Conservation (phyloP, 2,113 vertebrate species). For the Grus americana region DNA sequence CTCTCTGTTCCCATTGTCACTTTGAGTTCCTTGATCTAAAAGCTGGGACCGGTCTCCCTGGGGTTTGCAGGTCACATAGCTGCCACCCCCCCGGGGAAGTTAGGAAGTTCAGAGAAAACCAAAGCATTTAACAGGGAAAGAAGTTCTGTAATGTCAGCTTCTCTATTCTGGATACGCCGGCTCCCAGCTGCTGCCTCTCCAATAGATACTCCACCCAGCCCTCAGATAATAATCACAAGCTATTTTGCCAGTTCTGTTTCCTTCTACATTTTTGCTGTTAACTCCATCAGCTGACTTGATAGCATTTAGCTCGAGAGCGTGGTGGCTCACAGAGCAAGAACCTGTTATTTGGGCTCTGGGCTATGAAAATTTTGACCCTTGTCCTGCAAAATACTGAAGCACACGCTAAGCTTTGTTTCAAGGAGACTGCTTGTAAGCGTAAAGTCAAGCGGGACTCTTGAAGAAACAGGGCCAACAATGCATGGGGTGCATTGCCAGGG, state of each 20-base stretch:
- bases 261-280: conserved; percentile 64
- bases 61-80: not conserved
- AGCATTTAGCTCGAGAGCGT: not conserved
- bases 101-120: conserved; percentile 42
- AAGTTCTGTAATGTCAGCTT: conserved; percentile 48
- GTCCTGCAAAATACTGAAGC: not conserved
- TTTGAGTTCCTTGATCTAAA: conserved; percentile 3
- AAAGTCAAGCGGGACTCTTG: not conserved
- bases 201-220: conserved; percentile 62
- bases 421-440: not conserved
- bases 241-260: conserved; percentile 27
- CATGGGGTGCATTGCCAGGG: fast-evolving
- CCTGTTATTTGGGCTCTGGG: not conserved
- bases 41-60: not conserved
- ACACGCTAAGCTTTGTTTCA: not conserved
- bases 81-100: not conserved
- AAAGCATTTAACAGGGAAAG: not conserved
- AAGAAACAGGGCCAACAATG: not conserved
- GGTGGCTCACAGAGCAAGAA: not conserved
- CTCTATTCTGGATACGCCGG: not conserved
- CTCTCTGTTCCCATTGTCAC: not conserved
- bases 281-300: conserved; percentile 43
- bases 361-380: not conserved
- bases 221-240: conserved; percentile 67
- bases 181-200: conserved; percentile 61